phyloP scores from a whole-genome alignment of 2,888 invertebrate genomes.

The Temnothorax rugatulus region DNA sequence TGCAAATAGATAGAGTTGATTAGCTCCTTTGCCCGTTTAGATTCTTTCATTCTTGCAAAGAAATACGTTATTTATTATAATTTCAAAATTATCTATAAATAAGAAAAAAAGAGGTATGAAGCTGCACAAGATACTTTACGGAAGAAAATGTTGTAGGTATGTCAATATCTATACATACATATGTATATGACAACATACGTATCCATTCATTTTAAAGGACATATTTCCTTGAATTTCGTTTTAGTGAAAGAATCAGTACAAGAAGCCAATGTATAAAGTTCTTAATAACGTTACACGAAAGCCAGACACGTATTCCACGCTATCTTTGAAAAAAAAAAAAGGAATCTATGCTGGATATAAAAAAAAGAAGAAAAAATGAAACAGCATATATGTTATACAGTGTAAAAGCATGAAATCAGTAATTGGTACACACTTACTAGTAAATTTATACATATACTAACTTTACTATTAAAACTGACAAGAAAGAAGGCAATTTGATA shows the following conservation, averaged over 20 bases:
- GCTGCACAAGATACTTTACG: slow-evolving; percentile 60
- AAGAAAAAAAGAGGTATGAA: slow-evolving; percentile 23
- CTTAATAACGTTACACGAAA: slow-evolving; percentile 35
- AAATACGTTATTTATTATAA: slow-evolving; percentile 30
- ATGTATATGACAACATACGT: slow-evolving; percentile 58
- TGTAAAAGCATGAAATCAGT: background rate
- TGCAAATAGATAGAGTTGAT: background rate
- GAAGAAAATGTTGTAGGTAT: slow-evolving; percentile 61
- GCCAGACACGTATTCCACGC: slow-evolving; percentile 64
- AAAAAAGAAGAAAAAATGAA: slow-evolving; percentile 16
- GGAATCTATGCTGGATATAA: slow-evolving; percentile 73
- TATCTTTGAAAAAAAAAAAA: slow-evolving; percentile 49
- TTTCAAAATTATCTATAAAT: slow-evolving; percentile 39
- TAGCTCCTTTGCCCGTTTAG: slow-evolving; percentile 13
- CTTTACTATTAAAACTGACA: background rate
- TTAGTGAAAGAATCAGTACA: slow-evolving; percentile 69
- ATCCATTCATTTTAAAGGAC: slow-evolving; percentile 49
- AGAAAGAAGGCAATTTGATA: background rate
- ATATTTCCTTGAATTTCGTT: slow-evolving; percentile 51
- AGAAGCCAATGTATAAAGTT: slow-evolving; percentile 49
- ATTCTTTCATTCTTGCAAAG: slow-evolving; percentile 49
- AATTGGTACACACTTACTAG: background rate
- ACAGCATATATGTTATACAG: background rate
- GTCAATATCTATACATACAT: slow-evolving; percentile 63
- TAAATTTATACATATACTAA: background rate